Base-by-base conservation (phyloP, 2,797 vertebrate genomes). In the Lepidocolaptes lacrymiger region DNA sequence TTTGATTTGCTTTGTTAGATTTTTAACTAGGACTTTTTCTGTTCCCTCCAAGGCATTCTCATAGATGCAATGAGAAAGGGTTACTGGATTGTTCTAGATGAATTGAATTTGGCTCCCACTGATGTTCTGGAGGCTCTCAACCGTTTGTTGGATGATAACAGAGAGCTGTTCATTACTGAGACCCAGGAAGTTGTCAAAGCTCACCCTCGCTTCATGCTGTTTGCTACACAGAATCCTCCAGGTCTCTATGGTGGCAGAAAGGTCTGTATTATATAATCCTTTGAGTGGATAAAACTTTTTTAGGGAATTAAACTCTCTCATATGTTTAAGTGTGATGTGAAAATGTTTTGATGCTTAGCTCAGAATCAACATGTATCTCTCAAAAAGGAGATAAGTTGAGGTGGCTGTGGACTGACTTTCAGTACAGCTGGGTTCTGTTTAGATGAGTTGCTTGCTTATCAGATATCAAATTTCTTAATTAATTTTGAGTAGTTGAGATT, bases 121-220 rank as follows among this genome's bases (percentile, higher is more conserved):
- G 99, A 99, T 83, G 99, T 99, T 48, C 97, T 99, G 81, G 99
- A 99, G 95, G 99, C 99, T 80, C 98, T 99, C 26, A 99, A 99
- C 96, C 98, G 99, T 85, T 96, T 99, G 44, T 95, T 99, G 59
- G 99, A 99, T 39, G 99, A 99, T 97, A 99, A 99, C 97, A 97
- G 99, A 69, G 99, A 99, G 96, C 98, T 99, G 41, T 99, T 99
- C 67, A 97, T 99, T 72, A 98, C 99, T 1, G 99, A 99, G 97
- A 99, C 99, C 8, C 99, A 99, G 83, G 99, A 99, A 97, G 98
- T 99, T 39, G 98, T 99, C 91, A 99, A 97, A 97, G 99, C 99
- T 71, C 99, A 99, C 63, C 98, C 99, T 80, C 98, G 98, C 63
- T 99, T 99, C 96, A 99, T 99, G 99, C 98, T 99, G 46, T 99